Evolutionary conservation across 1,140 invertebrate species (phyloP).

Genomic region (Eupeodes corollae): DNA sequence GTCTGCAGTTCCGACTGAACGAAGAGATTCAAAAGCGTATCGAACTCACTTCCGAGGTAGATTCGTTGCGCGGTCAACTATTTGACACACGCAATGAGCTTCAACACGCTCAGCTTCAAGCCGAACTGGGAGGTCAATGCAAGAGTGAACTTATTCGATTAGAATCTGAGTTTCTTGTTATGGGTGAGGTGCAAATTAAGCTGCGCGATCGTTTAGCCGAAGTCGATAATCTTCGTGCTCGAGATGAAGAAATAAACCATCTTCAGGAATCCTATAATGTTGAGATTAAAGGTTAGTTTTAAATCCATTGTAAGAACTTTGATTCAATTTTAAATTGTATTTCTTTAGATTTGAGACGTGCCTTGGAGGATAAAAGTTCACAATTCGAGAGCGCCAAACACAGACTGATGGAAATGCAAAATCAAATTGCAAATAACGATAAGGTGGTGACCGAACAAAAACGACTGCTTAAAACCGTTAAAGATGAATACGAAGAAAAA

Average conservation of each 20-base stretch:
- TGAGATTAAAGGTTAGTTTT: constrained; percentile 39
- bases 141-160: constrained; percentile 31
- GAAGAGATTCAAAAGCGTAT: constrained; percentile 22
- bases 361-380: constrained; percentile 35
- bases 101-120: constrained; percentile 28
- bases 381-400: constrained; percentile 40
- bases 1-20: constrained; percentile 36
- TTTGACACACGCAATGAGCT: constrained; percentile 32
- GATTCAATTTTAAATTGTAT: neutral
- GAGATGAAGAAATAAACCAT: constrained; percentile 36
- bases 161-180: constrained; percentile 30
- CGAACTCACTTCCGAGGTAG: constrained; percentile 21
- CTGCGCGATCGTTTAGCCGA: constrained; percentile 40
- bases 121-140: constrained; percentile 26
- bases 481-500: constrained; percentile 43
- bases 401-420: constrained; percentile 42
- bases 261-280: constrained; percentile 37
- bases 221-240: constrained; percentile 28
- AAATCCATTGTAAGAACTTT: neutral
- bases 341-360: constrained; percentile 29
- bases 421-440: constrained; percentile 38
- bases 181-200: constrained; percentile 41
- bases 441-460: constrained; percentile 41
- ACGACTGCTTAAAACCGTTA: constrained; percentile 39
- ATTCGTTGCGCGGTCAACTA: constrained; percentile 26